These are phyloP conservation scores for Hippopotamyrus pictus DNA, from an alignment of 2,797 vertebrate species.

Conservation along the genomic window DNA sequence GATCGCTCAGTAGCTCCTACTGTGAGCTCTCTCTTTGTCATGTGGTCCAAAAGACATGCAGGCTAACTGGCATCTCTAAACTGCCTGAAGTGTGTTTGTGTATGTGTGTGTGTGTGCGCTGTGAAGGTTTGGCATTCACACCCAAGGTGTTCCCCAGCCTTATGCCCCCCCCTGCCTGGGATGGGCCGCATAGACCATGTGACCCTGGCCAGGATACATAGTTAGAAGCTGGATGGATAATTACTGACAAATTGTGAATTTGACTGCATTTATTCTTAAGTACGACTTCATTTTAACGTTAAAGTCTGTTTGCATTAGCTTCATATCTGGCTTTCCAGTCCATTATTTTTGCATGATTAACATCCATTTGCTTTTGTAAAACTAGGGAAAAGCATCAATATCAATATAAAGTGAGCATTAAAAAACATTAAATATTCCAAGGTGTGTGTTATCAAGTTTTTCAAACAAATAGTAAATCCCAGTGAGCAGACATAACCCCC, in stretches of 20 bases:
- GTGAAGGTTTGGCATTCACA: neutral
- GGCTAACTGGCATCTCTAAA: neutral
- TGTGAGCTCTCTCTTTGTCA: neutral
- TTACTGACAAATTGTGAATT: neutral
- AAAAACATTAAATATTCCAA: neutral
- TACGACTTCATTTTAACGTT: neutral
- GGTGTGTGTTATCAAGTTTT: neutral
- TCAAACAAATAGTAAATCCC: neutral
- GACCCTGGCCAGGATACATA: neutral
- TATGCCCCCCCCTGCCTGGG: neutral
- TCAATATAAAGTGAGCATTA: neutral
- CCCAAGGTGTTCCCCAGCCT: neutral
- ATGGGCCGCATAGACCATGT: neutral
- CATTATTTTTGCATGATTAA: neutral
- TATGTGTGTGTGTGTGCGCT: neutral
- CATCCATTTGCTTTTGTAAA: neutral
- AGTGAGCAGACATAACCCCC: neutral
- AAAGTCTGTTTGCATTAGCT: neutral
- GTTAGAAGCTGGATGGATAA: neutral
- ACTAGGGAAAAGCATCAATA: neutral
- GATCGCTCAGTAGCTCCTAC: neutral
- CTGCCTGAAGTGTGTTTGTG: neutral
- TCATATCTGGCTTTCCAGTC: neutral
- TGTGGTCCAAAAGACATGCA: neutral
- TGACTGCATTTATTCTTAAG: neutral